Conservation (phyloP, 1,140 invertebrate species). For the Drosophila micromelanica region DNA sequence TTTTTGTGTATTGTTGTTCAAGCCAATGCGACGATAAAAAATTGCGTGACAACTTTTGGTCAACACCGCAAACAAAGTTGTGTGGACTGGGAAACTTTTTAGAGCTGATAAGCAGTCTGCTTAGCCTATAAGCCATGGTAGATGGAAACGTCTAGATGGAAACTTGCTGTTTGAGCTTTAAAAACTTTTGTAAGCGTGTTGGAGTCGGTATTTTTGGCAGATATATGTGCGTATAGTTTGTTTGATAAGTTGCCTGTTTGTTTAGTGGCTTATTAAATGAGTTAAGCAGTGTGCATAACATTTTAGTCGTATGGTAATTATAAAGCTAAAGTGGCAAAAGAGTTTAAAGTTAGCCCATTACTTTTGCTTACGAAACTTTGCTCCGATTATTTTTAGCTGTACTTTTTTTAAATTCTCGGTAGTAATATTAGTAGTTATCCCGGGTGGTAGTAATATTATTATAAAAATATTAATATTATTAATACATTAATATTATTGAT, state of each 20-base stretch:
- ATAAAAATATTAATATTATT: no score
- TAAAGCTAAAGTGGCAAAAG: slow-evolving; percentile 1
- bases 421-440: no score
- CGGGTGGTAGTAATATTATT: no score
- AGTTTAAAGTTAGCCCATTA: slow-evolving; percentile 8
- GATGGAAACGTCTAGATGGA: slow-evolving; percentile 32
- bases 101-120: slow-evolving; percentile 45
- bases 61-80: slow-evolving; percentile 40
- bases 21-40: slow-evolving; percentile 68
- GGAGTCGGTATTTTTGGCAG: slow-evolving; percentile 19
- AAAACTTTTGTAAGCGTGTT: slow-evolving; percentile 56
- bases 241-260: slow-evolving; percentile 13
- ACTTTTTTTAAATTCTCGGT: no score
- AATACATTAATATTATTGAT: no score
- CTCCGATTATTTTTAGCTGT: no score
- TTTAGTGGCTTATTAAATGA: slow-evolving; percentile 32
- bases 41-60: slow-evolving; percentile 63
- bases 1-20: slow-evolving; percentile 29
- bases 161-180: slow-evolving; percentile 35
- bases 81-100: slow-evolving; percentile 37
- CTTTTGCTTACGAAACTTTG: no score
- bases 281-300: slow-evolving; percentile 21
- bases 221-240: slow-evolving; percentile 18
- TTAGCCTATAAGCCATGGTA: slow-evolving; percentile 23
- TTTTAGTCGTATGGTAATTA: slow-evolving; percentile 4